These are phyloP conservation scores for Linurgus olivaceus DNA, from an alignment of 2,797 vertebrate genomes.

Conservation along the genomic window DNA sequence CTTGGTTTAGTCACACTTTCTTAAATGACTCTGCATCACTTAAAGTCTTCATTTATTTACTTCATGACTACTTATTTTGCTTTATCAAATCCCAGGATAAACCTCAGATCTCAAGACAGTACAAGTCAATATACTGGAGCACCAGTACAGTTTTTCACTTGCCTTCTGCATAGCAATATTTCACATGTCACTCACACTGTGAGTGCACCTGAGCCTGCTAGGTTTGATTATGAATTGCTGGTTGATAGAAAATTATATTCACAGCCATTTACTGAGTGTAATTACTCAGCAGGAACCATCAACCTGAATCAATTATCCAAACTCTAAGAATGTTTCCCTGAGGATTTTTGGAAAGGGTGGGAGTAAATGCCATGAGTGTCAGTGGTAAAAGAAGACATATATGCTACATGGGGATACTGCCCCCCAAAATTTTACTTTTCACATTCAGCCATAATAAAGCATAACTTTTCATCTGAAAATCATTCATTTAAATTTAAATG, in stretches of 20 bases:
- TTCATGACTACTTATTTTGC: neutral
- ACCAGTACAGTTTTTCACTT: neutral
- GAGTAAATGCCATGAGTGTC: neutral
- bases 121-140: neutral
- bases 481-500: neutral
- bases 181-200: neutral
- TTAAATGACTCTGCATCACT: neutral
- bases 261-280: conserved; percentile 4
- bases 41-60: neutral
- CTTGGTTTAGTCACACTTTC: neutral
- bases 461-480: neutral
- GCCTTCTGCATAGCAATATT: neutral
- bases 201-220: conserved; percentile 34
- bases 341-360: neutral
- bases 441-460: neutral
- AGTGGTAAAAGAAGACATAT: neutral
- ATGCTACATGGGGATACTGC: neutral
- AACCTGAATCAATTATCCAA: conserved; percentile 31
- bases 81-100: neutral
- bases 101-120: neutral
- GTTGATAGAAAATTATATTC: conserved; percentile 43
- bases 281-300: conserved; percentile 24
- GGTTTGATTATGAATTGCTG: conserved; percentile 37
- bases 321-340: neutral
- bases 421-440: neutral